Base-by-base conservation (phyloP, 2,113 vertebrate genomes). In the Microcebus ravelobensis region DNA sequence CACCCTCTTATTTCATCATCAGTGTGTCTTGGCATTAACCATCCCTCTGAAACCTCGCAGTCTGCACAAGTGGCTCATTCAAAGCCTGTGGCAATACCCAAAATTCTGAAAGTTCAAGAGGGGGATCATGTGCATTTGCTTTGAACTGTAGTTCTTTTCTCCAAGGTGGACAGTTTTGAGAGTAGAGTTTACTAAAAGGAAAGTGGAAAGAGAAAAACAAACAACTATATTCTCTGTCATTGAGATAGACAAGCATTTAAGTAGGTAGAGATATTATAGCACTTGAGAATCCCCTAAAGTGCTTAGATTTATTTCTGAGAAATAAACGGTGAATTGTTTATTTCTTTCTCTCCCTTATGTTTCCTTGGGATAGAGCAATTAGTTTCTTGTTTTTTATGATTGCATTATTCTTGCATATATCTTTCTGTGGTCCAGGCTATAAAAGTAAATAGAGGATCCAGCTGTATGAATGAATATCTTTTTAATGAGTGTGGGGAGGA, bases 271-370 rank as follows among this genome's bases (percentile, higher is more conserved):
- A 42, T 96, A 42, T 91, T 97, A 39, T 6, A 95, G 74, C 94
- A 86, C 87, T 95, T 61, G 61, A 97, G 94, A 82, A 96, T 96
- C 83, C 95, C 91, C 85, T 73, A 6, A 76, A 97, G 79, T 96
- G 85, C 81, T 92, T 70, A 89, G 80, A 97, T 98, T 97, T 98
- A 95, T 97, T 98, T 90, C 89, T 95, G 36, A 80, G 68, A 98
- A 98, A 98, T 97, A 97, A 98, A 92, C n/a, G 74, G 91, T 97
- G 95, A 96, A 96, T 97, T 98, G 73, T 97, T 97, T 96, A 90
- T 98, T 97, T 94, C n/a, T 8, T 79, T 74, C 86, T 94, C 80
- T 70, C 85, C 48, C 73, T 98, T 88, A 57, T 95, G 77, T 83
- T 96, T 97, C 80, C 96, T 97, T 81, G 91, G 94, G 95, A 93